Conservation (phyloP, 2,888 invertebrate species). For the Drosophila cracens region DNA sequence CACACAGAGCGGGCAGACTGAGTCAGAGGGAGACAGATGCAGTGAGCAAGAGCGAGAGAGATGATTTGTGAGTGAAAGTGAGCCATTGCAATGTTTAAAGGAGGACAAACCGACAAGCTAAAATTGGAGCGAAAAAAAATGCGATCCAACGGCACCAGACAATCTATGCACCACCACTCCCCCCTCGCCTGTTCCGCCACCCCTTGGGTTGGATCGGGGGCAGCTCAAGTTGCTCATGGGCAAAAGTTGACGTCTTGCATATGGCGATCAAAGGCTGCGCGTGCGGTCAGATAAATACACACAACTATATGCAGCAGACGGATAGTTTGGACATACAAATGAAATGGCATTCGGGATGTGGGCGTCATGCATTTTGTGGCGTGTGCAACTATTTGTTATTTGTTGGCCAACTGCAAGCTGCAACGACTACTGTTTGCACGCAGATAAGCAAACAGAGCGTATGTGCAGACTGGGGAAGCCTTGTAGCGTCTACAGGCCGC, state of each 20-base stretch:
- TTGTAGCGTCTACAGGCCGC: not conserved
- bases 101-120: slow-evolving; percentile 53
- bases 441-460: slow-evolving; percentile 42
- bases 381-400: slow-evolving; percentile 65
- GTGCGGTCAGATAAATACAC: slow-evolving; percentile 60
- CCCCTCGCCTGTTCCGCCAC: not conserved
- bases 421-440: slow-evolving; percentile 56
- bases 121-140: slow-evolving; percentile 67
- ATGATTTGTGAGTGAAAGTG: slow-evolving; percentile 47
- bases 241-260: slow-evolving; percentile 71
- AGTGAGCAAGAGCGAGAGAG: not conserved
- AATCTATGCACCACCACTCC: slow-evolving; percentile 13
- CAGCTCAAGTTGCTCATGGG: slow-evolving; percentile 57
- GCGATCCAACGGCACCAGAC: slow-evolving; percentile 30
- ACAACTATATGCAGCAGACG: slow-evolving; percentile 45
- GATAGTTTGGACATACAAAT: not conserved
- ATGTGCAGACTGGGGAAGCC: slow-evolving; percentile 13
- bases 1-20: slow-evolving; percentile 18
- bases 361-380: slow-evolving; percentile 71
- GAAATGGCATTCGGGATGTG: slow-evolving; percentile 38
- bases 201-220: slow-evolving; percentile 1
- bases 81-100: slow-evolving; percentile 47
- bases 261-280: slow-evolving; percentile 71
- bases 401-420: slow-evolving; percentile 45
- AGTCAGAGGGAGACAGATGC: slow-evolving; percentile 2